phyloP scores from a whole-genome alignment of 2,797 vertebrate genomes.

The Leuciscus waleckii region DNA sequence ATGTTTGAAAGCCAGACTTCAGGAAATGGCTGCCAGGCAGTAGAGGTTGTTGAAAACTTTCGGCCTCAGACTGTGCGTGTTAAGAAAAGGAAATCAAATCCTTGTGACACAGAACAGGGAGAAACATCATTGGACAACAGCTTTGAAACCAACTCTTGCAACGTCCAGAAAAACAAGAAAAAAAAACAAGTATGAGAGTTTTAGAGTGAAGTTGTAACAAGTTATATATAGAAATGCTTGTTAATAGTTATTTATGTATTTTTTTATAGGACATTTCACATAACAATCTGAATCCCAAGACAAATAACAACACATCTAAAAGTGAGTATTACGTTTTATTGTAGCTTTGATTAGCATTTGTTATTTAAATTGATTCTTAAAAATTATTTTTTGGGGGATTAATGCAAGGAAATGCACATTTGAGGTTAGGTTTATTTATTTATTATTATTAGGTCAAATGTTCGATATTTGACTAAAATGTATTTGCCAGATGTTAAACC shows the following conservation, averaged over 20 bases:
- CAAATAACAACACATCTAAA: not conserved
- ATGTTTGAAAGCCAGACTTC: not conserved
- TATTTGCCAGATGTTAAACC: not conserved
- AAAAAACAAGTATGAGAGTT: constrained; percentile 25
- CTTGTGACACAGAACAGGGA: not conserved
- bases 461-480: no score
- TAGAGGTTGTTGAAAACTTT: not conserved
- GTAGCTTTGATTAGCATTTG: not conserved
- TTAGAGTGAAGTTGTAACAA: not conserved
- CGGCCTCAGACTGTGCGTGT: not conserved
- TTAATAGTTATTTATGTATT: not conserved
- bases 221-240: not conserved
- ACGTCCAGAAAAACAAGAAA: not conserved
- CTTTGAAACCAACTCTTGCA: not conserved
- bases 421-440: no score
- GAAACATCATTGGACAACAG: not conserved
- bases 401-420: not conserved
- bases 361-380: not conserved
- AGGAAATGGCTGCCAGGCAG: not conserved
- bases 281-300: not conserved
- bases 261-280: constrained; percentile 15
- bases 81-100: not conserved
- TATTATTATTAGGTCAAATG: not conserved
- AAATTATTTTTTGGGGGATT: not conserved
- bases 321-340: not conserved